Percentiles rank a stretch among this genome's conserved stretches.
Evolutionary conservation across 1,140 invertebrate genomes (phyloP).

Genomic region (Agraylea sexmaculata): DNA sequence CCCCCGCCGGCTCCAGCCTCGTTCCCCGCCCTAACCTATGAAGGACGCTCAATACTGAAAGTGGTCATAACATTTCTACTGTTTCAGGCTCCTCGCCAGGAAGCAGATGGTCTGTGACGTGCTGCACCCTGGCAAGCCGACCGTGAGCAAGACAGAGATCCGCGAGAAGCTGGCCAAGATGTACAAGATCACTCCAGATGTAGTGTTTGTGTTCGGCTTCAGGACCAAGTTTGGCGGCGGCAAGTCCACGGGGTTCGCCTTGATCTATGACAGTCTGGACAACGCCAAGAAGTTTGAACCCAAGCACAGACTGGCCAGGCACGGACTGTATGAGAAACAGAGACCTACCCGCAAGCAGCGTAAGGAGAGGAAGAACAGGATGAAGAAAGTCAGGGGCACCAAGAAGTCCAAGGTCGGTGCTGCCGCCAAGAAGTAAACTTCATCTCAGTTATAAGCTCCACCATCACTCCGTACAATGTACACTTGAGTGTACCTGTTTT

Average conservation of each 20-base stretch:
- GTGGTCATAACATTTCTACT: too few species aligned
- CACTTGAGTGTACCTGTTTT: constrained; percentile 5
- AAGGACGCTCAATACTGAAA: too few species aligned
- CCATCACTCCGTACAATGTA: constrained; percentile 10
- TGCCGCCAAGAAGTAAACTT: constrained; percentile 72
- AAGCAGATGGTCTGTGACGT: constrained; percentile 99
- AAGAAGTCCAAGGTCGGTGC: constrained; percentile 96
- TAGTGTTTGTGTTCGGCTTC: constrained; percentile 97
- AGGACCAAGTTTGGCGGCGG: constrained; percentile 96
- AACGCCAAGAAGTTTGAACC: constrained; percentile 99
- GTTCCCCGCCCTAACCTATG: too few species aligned
- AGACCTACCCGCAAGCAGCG: constrained; percentile 93
- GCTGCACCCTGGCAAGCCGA: constrained; percentile 87
- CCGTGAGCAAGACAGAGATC: constrained; percentile 94
- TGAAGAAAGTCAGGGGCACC: constrained; percentile 99
- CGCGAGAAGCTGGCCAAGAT: constrained; percentile 94
- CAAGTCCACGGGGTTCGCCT: constrained; percentile 92
- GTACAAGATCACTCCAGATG: constrained; percentile 97
- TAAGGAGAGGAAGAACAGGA: constrained; percentile 99
- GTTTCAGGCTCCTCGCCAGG: constrained; percentile 71
- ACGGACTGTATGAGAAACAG: constrained; percentile 85
- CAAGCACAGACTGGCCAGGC: constrained; percentile 81
- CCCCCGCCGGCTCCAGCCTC: too few species aligned
- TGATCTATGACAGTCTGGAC: constrained; percentile 96
- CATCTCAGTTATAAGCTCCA: constrained; percentile 8